Conservation (phyloP, 2,888 invertebrate genomes). For the Parnassius mnemosyne region DNA sequence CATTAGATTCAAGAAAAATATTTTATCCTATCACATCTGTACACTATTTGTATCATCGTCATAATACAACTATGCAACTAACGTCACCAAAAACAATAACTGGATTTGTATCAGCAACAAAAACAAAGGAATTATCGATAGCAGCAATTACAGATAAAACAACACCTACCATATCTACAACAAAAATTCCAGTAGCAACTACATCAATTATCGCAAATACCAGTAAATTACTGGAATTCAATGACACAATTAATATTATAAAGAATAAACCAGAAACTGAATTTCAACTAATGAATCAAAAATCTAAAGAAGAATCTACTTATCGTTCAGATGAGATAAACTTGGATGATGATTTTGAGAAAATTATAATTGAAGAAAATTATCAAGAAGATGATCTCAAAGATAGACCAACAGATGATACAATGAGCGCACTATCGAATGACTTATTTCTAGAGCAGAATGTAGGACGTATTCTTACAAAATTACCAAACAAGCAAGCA, state of each 20-base stretch:
- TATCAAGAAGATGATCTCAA: slow-evolving; percentile 23
- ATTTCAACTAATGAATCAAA: slow-evolving; percentile 9
- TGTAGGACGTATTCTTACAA: not conserved
- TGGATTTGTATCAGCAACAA: not conserved
- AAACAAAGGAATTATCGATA: slow-evolving; percentile 1
- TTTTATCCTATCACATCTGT: slow-evolving; percentile 16
- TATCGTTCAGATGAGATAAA: slow-evolving; percentile 22
- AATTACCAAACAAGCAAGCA: not conserved
- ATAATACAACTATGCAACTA: slow-evolving; percentile 7
- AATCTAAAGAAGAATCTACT: slow-evolving; percentile 12
- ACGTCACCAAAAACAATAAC: slow-evolving; percentile 3
- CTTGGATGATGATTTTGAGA: slow-evolving; percentile 25
- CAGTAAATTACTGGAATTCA: not conserved
- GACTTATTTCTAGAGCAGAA: not conserved
- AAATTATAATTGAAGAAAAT: slow-evolving; percentile 23
- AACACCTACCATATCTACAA: not conserved
- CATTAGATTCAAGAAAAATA: slow-evolving; percentile 8
- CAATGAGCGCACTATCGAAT: not conserved
- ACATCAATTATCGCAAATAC: not conserved
- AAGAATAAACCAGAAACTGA: slow-evolving; percentile 7
- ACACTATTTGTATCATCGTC: slow-evolving; percentile 20
- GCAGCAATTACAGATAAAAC: not conserved
- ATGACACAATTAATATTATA: not conserved
- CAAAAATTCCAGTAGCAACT: not conserved
- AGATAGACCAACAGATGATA: slow-evolving; percentile 8